Conservation (phyloP, 2,113 vertebrate genomes). For the Cynocephalus volans region DNA sequence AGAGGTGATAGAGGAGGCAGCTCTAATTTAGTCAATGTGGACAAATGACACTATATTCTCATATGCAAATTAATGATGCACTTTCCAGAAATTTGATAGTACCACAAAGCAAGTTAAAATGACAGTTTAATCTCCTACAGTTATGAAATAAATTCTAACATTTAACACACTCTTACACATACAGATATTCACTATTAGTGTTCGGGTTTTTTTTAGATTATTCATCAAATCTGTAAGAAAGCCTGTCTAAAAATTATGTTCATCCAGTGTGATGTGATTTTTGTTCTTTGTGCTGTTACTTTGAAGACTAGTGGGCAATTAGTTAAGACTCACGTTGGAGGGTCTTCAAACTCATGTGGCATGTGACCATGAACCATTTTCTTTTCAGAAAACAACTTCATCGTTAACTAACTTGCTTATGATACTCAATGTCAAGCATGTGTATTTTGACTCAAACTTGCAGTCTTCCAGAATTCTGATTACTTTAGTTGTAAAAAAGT, state of each 20-base stretch:
- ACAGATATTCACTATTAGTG: background rate
- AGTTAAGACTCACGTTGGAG: background rate
- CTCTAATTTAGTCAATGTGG: background rate
- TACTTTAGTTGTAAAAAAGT: background rate
- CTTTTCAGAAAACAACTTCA: background rate
- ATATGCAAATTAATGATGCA: background rate
- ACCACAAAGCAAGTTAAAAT: background rate
- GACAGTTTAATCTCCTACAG: background rate
- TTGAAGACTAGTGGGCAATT: background rate
- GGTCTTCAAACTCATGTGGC: background rate
- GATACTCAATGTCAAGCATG: background rate
- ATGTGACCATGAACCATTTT: background rate
- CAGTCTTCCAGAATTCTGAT: background rate
- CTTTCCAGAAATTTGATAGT: background rate
- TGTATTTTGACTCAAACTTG: background rate
- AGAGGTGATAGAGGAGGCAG: background rate
- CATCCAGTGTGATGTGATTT: background rate
- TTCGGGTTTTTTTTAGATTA: background rate
- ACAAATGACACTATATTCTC: background rate
- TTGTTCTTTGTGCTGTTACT: background rate
- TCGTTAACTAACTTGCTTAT: background rate
- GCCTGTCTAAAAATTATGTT: background rate
- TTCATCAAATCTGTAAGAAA: background rate
- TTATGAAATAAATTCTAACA: background rate
- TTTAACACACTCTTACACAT: background rate